Evolutionary conservation across 2,888 invertebrate genomes (phyloP).

Genomic region (Tetramorium bicarinatum): DNA sequence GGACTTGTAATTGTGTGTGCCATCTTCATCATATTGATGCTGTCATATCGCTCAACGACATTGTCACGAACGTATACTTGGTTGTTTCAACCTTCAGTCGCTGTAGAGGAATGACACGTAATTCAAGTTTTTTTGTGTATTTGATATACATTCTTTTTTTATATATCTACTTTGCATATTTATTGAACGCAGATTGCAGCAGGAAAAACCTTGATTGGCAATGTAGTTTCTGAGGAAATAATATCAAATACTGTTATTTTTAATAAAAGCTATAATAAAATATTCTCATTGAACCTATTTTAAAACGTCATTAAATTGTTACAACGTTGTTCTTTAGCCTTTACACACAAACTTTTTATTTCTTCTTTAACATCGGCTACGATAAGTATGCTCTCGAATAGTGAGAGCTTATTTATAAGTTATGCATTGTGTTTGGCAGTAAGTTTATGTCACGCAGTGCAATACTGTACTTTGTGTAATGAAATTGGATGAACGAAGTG

Average conservation of each 20-base stretch:
- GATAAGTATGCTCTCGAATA: background rate
- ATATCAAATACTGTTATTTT: background rate
- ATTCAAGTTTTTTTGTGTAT: slow-evolving; percentile 23
- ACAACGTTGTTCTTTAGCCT: background rate
- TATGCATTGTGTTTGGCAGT: background rate
- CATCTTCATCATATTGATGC: slow-evolving; percentile 42
- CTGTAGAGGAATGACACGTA: background rate
- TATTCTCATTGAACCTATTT: background rate
- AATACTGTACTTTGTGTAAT: background rate
- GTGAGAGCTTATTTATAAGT: background rate
- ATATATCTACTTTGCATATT: background rate
- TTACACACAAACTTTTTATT: background rate
- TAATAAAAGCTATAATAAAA: background rate
- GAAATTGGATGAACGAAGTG: slow-evolving; percentile 39
- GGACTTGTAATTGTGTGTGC: slow-evolving; percentile 62
- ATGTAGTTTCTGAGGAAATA: background rate
- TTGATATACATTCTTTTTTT: background rate
- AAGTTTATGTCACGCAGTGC: background rate
- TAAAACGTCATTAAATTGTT: slow-evolving; percentile 1
- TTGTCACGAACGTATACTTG: background rate
- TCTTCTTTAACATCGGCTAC: background rate
- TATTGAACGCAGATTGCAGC: background rate
- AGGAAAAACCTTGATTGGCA: background rate
- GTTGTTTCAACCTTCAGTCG: slow-evolving; percentile 36
- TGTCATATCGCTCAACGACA: slow-evolving; percentile 20